Evolutionary conservation across 1,140 invertebrate genomes (phyloP).

Genomic region (Thaumatotibia leucotreta): DNA sequence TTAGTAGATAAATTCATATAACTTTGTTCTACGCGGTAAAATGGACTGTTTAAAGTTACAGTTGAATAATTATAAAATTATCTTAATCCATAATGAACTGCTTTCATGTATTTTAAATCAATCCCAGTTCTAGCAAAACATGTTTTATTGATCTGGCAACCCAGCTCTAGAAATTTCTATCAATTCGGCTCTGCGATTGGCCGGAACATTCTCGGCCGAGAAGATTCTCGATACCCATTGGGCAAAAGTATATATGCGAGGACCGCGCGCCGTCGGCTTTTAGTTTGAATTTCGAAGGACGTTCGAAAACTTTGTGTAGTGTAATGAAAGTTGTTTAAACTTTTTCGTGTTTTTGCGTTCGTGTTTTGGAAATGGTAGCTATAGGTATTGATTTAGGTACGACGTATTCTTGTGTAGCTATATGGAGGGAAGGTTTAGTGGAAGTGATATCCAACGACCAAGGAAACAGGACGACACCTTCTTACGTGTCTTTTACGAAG

Average conservation of each 20-base stretch:
- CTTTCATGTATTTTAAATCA: background rate
- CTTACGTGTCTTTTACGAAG: conserved; percentile 77
- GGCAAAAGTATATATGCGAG: conserved; percentile 41
- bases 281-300: conserved; percentile 21
- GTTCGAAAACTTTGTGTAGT: background rate
- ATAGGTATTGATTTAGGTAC: conserved; percentile 84
- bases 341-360: conserved; percentile 10
- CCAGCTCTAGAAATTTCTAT: conserved; percentile 42
- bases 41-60: too few relatives aligned
- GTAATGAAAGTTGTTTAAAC: background rate
- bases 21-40: too few relatives aligned
- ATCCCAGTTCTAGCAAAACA: conserved; percentile 1
- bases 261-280: conserved; percentile 18
- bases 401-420: conserved; percentile 84
- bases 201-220: conserved; percentile 22
- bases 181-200: conserved; percentile 41
- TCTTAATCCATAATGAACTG: background rate
- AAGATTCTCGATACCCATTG: conserved; percentile 43
- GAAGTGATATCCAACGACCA: conserved; percentile 94
- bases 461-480: conserved; percentile 87
- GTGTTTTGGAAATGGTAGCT: conserved; percentile 62
- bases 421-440: conserved; percentile 84
- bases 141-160: conserved; percentile 30
- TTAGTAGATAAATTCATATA: background rate
- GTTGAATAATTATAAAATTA: too few relatives aligned